Base-by-base conservation (phyloP, 2,113 vertebrate genomes). In the Pseudolaguvia tuberculata region DNA sequence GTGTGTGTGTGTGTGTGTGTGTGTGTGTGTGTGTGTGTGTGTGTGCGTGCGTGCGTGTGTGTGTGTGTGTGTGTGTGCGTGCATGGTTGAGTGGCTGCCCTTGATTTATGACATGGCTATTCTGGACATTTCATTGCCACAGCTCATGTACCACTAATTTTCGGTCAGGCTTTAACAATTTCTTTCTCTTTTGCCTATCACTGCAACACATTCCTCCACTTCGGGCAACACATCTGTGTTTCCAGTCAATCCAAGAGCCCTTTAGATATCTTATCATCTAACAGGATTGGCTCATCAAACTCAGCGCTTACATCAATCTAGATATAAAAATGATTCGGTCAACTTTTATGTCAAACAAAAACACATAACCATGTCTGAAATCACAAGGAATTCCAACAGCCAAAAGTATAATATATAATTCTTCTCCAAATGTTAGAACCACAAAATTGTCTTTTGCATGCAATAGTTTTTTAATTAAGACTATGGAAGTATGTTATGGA, bases 111-210 rank as follows among this genome's bases (percentile, higher is more conserved):
- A 31, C 69, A 47, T 25, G 27, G 42, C 61, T 61, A 42, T 42
- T 20, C 9, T 53, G 15, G 59, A 47, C 68, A 59, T 65, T 56
- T 48, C 59, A 70, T 53, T 25, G 27, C 27, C 23, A 66, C 25
- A 48, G 51, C 45, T 27, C 45, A 56, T 52, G 56, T 58, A 21
- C 31, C 29, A 76, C 52, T 61, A 52, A 13, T 63, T 78, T 57
- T 52, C 62, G 53, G 35, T 62, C 63, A 14, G 45, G 47, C 67
- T 58, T n/a, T n/a, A 66, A 27, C 65, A 67, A 23, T 50, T 70
- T 70, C 51, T 75, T 69, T 51, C 63, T 27, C 25, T 48, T 50
- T 25, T 65, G n/a, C n/a, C 59, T 62, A 73, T 80, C 23, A 2
- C 69, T 68, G 7, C 11, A 42, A 72, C 53, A 67, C 45, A 58